Evolutionary conservation across 2,113 vertebrate genomes (phyloP).

Genomic region (Mustelus asterias): DNA sequence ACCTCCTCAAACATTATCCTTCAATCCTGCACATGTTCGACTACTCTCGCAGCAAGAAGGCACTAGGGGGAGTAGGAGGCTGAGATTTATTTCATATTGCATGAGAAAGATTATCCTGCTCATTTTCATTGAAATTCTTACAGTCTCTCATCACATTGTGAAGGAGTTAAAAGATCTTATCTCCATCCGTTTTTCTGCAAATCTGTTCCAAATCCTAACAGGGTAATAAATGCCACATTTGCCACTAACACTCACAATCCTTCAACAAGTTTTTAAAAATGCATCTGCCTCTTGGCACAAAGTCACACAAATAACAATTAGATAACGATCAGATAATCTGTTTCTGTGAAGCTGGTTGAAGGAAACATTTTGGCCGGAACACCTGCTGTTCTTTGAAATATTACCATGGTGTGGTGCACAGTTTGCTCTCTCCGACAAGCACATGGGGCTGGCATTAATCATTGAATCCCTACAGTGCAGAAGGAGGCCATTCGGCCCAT

Average conservation of each 20-base stretch:
- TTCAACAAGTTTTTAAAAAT: background rate
- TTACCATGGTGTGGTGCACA: background rate
- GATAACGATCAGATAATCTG: background rate
- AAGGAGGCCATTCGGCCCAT: too few species aligned
- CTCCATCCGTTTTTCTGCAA: background rate
- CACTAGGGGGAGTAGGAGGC: background rate
- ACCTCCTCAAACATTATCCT: background rate
- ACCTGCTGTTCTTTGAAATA: background rate
- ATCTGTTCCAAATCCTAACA: background rate
- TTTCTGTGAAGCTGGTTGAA: background rate
- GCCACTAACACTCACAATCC: background rate
- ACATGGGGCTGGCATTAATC: too few species aligned
- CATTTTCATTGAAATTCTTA: background rate
- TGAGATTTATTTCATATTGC: background rate
- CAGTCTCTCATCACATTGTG: background rate
- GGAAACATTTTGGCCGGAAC: background rate
- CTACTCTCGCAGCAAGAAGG: background rate
- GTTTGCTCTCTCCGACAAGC: too few species aligned
- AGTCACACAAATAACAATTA: background rate
- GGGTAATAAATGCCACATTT: background rate
- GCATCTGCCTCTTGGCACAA: background rate
- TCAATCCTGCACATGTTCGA: background rate
- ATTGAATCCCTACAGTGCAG: too few species aligned
- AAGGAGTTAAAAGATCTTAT: background rate
- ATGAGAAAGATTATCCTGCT: background rate